Evolutionary conservation across 2,797 vertebrate genomes (phyloP).

Genomic region (Scyliorhinus canicula): DNA sequence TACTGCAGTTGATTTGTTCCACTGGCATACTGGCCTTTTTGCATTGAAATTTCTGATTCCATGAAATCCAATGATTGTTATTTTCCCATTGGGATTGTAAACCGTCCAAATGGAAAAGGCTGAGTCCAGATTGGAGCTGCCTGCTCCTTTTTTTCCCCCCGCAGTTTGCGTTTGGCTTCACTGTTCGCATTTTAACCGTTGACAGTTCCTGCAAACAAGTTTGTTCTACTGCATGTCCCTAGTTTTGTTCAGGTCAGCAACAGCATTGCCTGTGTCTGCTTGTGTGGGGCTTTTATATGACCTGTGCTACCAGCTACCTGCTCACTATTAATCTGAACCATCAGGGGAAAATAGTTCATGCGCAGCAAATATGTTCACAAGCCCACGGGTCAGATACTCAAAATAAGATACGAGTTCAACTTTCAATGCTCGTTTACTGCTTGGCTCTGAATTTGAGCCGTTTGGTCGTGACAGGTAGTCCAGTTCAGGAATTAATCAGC

Average conservation of each 20-base stretch:
- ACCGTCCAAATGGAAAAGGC: slow-evolving; percentile 5
- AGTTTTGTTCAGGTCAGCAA: not conserved
- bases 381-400: not conserved
- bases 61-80: not conserved
- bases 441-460: not conserved
- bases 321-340: not conserved
- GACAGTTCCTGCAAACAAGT: not conserved
- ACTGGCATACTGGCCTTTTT: too few relatives aligned
- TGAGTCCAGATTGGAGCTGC: not conserved
- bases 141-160: not conserved
- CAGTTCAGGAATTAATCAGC: not conserved
- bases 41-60: not conserved
- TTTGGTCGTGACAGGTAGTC: not conserved
- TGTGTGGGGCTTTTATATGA: not conserved
- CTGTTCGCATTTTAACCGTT: not conserved
- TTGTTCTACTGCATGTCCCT: not conserved
- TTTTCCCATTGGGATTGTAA: slow-evolving; percentile 27
- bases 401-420: not conserved
- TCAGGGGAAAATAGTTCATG: not conserved
- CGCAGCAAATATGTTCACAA: not conserved
- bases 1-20: not conserved
- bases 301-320: not conserved
- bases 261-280: not conserved
- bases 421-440: not conserved
- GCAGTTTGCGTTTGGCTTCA: not conserved